Evolutionary conservation across 2,888 invertebrate genomes (phyloP).

Genomic region (Drosophila limbata): DNA sequence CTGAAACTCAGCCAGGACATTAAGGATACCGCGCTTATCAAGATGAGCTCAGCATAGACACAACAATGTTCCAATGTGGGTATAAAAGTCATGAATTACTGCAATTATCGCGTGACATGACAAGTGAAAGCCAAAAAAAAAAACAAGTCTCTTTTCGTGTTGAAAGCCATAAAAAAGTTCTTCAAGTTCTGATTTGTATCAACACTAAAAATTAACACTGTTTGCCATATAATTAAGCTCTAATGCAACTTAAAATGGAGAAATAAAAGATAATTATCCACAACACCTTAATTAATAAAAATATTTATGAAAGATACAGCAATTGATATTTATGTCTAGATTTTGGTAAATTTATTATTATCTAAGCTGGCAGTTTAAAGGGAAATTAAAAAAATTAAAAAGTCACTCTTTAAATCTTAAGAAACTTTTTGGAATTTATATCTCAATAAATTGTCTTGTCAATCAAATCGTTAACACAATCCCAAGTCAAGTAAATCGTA

Average conservation of each 20-base stretch:
- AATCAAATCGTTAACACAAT: conserved; percentile 14
- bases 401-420: neutral
- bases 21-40: conserved; percentile 19
- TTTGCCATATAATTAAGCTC: conserved; percentile 1
- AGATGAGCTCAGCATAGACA: conserved; percentile 23
- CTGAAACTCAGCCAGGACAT: conserved; percentile 1
- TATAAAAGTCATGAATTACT: conserved; percentile 13
- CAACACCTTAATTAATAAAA: neutral
- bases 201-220: conserved; percentile 9
- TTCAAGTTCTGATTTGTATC: conserved; percentile 5
- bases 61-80: neutral
- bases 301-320: neutral
- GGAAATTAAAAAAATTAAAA: neutral
- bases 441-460: conserved; percentile 17
- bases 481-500: neutral
- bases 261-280: neutral
- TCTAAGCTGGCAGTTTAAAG: neutral
- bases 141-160: conserved; percentile 1
- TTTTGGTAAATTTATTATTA: neutral
- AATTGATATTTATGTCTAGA: neutral
- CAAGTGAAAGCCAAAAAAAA: conserved; percentile 3
- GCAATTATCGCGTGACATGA: conserved; percentile 35
- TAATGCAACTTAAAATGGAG: neutral
- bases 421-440: conserved; percentile 5
- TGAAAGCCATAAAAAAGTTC: conserved; percentile 6